These are phyloP conservation scores for Sebastes aleutianus DNA, from an alignment of 2,797 vertebrate species.

Conservation along the genomic window DNA sequence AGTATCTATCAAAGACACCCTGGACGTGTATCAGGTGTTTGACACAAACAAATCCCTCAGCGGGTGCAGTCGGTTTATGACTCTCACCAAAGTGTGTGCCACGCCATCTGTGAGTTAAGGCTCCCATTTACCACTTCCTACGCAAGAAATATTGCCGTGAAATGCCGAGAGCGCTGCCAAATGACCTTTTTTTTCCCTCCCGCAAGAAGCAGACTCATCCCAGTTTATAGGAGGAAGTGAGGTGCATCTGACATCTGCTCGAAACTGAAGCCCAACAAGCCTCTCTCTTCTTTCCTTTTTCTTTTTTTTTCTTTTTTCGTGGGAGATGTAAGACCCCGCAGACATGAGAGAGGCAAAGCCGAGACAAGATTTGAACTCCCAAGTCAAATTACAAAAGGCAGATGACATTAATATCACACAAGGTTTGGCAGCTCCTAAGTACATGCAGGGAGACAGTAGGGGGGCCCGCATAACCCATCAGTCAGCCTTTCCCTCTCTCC, in stretches of 20 bases:
- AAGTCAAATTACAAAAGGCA: conserved; percentile 74
- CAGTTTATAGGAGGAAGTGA: conserved; percentile 51
- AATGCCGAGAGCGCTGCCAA: conserved; percentile 53
- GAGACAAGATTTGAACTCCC: conserved; percentile 72
- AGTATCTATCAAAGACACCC: conserved; percentile 26
- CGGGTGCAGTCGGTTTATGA: conserved; percentile 44
- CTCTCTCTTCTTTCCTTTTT: background rate
- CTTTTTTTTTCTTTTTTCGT: background rate
- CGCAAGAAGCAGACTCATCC: conserved; percentile 45
- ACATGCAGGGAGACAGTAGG: conserved; percentile 44
- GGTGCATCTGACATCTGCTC: conserved; percentile 62
- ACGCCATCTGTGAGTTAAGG: conserved; percentile 53
- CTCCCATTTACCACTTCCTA: conserved; percentile 49
- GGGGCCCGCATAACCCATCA: conserved; percentile 40
- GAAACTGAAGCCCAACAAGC: conserved; percentile 46
- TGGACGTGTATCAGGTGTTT: conserved; percentile 25
- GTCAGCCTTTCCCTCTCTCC: conserved; percentile 39
- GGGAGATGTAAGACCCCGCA: conserved; percentile 42
- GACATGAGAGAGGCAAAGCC: conserved; percentile 55
- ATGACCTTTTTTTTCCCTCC: conserved; percentile 40
- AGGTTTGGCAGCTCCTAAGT: conserved; percentile 72
- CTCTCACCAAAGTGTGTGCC: conserved; percentile 41
- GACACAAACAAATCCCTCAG: conserved; percentile 48
- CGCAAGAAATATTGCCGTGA: conserved; percentile 39
- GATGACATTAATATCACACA: conserved; percentile 80